Conservation (phyloP, 2,888 invertebrate species). For the Scaptomyza flava region DNA sequence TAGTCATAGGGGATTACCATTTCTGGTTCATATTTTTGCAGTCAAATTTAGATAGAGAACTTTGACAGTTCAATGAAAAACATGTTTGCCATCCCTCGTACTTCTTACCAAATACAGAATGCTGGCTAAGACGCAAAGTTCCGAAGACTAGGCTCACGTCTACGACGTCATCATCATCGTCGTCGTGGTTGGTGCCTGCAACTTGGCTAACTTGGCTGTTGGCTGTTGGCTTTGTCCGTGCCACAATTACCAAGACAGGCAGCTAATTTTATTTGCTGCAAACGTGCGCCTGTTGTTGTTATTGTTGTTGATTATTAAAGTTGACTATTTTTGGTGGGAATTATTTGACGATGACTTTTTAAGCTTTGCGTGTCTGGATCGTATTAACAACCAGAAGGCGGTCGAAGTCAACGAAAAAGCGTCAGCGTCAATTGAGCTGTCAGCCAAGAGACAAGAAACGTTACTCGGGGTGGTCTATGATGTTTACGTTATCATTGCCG, state of each 20-base stretch:
- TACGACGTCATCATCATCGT: constrained; percentile 24
- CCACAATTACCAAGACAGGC: constrained; percentile 76
- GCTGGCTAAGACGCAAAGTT: constrained; percentile 16
- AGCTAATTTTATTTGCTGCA: constrained; percentile 77
- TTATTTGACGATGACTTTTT: constrained; percentile 58
- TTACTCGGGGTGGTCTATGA: constrained; percentile 60
- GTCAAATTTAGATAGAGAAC: constrained; percentile 6
- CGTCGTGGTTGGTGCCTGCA: constrained; percentile 45
- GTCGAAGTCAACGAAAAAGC: constrained; percentile 16
- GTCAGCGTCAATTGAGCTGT: constrained; percentile 67
- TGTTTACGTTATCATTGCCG: constrained; percentile 1
- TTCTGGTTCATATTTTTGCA: constrained; percentile 5
- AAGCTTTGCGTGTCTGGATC: constrained; percentile 62
- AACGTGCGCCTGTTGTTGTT: constrained; percentile 58
- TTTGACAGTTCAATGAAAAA: constrained; percentile 14
- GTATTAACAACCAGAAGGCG: constrained; percentile 50
- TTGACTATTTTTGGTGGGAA: constrained; percentile 61
- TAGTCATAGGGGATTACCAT: constrained; percentile 10
- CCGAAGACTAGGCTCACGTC: constrained; percentile 20
- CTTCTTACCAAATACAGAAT: constrained; percentile 46
- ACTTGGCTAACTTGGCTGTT: constrained; percentile 30
- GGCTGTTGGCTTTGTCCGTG: constrained; percentile 50
- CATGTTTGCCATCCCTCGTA: constrained; percentile 43
- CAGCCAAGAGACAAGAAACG: constrained; percentile 57
- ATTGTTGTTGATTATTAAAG: constrained; percentile 21